A percentile compares a stretch with the other conserved stretches of the same genome.
phyloP scores from a whole-genome alignment of 1,140 invertebrate species.

The Scaptomyza graminum region DNA sequence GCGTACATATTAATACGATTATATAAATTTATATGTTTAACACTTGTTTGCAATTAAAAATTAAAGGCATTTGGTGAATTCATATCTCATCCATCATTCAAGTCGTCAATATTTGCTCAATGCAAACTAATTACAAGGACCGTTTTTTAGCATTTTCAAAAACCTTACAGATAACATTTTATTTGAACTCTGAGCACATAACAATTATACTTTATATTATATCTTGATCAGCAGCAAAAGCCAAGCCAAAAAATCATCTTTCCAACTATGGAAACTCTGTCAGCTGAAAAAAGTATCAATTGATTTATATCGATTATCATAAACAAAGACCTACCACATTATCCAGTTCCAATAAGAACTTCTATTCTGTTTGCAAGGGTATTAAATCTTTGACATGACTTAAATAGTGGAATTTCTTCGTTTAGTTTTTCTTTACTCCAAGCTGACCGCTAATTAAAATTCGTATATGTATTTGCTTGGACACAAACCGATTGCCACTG shows the following conservation, averaged over 20 bases:
- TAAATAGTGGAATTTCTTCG: constrained; percentile 7
- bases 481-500: constrained; percentile 44
- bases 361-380: too few relatives aligned
- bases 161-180: too few relatives aligned
- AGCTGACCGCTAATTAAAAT: constrained; percentile 39
- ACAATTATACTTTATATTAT: too few relatives aligned
- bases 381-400: neutral
- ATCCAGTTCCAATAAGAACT: too few relatives aligned
- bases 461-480: constrained; percentile 41
- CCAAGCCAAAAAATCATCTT: too few relatives aligned
- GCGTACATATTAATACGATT: constrained; percentile 5
- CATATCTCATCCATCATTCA: constrained; percentile 24
- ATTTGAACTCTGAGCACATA: too few relatives aligned
- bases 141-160: too few relatives aligned
- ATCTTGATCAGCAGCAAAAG: too few relatives aligned
- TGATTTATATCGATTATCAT: too few relatives aligned
- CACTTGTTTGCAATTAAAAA: constrained; percentile 48
- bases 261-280: too few relatives aligned
- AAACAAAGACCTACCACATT: too few relatives aligned
- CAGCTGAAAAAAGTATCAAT: too few relatives aligned
- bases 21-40: constrained; percentile 10
- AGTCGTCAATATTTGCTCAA: constrained; percentile 35
- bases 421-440: constrained; percentile 11
- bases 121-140: constrained; percentile 40
- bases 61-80: constrained; percentile 81